phyloP scores from a whole-genome alignment of 64 coral and sea anemone species.

The Anthopleura sola region DNA sequence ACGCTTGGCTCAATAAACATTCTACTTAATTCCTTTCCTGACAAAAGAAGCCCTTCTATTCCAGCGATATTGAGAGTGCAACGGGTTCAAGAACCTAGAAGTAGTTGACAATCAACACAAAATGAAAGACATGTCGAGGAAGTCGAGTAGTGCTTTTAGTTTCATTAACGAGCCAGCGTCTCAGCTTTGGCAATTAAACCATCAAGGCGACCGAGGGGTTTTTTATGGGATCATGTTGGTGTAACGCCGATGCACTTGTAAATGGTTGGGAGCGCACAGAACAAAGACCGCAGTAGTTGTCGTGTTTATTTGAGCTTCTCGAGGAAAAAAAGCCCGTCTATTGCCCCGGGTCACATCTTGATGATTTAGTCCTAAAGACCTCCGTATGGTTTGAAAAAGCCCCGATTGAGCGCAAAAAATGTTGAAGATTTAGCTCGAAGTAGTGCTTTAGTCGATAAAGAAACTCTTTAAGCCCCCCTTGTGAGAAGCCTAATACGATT shows the following conservation, averaged over 20 bases:
- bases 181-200: background rate
- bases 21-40: background rate
- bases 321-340: background rate
- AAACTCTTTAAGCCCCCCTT: constrained; percentile 10
- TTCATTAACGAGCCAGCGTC: background rate
- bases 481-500: background rate
- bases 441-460: background rate
- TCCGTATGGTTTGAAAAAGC: background rate
- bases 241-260: background rate
- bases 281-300: background rate
- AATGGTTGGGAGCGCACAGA: constrained; percentile 7
- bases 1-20: constrained; percentile 4
- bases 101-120: constrained; percentile 1
- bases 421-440: background rate
- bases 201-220: background rate
- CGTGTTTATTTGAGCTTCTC: constrained; percentile 6
- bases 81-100: background rate
- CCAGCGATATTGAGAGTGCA: background rate
- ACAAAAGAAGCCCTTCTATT: background rate
- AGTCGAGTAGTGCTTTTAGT: background rate
- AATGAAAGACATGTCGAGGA: background rate
- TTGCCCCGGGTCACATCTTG: constrained; percentile 1
- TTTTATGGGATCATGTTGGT: background rate
- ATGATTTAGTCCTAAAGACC: constrained; percentile 1
- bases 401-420: background rate